These are phyloP conservation scores for Chrysolina haemoptera DNA, from an alignment of 2,888 invertebrate genomes.

Conservation along the genomic window DNA sequence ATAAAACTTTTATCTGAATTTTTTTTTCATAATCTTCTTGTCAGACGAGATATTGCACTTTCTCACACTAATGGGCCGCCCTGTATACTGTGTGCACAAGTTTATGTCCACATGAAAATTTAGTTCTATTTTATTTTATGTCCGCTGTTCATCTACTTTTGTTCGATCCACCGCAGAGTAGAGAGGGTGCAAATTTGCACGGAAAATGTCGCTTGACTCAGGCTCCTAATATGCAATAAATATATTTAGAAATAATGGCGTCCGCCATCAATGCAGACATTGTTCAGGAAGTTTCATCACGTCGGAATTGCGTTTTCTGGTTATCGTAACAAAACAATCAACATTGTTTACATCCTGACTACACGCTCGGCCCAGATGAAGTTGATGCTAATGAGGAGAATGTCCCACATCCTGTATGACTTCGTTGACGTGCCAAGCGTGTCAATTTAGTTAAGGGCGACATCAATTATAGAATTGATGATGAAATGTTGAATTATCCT, in stretches of 20 bases:
- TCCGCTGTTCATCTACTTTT: too few relatives aligned
- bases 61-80: too few relatives aligned
- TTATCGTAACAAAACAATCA: constrained; percentile 7
- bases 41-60: too few relatives aligned
- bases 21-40: too few relatives aligned
- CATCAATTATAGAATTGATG: not conserved
- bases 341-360: not conserved
- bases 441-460: not conserved
- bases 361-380: not conserved
- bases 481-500: not conserved
- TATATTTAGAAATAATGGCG: not conserved
- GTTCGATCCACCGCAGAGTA: too few relatives aligned
- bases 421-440: not conserved
- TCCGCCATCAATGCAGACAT: not conserved
- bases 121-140: too few relatives aligned
- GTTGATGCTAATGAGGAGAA: constrained; percentile 9
- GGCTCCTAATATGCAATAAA: constrained; percentile 1
- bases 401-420: not conserved
- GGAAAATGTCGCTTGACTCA: not conserved
- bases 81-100: too few relatives aligned
- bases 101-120: too few relatives aligned
- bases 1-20: too few relatives aligned
- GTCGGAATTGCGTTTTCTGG: constrained; percentile 3
- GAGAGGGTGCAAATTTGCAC: not conserved
- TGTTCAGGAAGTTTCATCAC: constrained; percentile 4